Conservation (phyloP, 2,888 invertebrate genomes). For the Lampropteryx suffumata region DNA sequence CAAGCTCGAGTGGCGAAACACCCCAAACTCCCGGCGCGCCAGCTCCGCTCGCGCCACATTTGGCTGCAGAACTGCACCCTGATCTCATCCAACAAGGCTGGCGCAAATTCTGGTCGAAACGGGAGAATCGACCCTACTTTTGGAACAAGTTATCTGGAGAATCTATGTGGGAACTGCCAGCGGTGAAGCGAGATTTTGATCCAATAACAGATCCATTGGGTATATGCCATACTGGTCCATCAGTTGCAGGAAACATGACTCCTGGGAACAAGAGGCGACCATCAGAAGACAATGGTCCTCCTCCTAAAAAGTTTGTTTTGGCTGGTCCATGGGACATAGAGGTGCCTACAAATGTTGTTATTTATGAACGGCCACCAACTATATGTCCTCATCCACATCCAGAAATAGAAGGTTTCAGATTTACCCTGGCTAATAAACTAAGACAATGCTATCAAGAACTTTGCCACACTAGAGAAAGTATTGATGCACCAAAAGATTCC, state of each 20-base stretch:
- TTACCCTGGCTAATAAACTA: slow-evolving; percentile 91
- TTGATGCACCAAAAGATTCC: slow-evolving; percentile 97
- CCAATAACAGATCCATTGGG: slow-evolving; percentile 96
- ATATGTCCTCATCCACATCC: slow-evolving; percentile 96
- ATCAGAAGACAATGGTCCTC: slow-evolving; percentile 91
- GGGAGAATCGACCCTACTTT: slow-evolving; percentile 97
- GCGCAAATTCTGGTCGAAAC: slow-evolving; percentile 98
- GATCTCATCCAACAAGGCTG: slow-evolving; percentile 91
- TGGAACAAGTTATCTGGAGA: slow-evolving; percentile 98
- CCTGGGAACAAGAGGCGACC: slow-evolving; percentile 88
- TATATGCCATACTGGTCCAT: slow-evolving; percentile 84
- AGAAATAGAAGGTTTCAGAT: slow-evolving; percentile 94
- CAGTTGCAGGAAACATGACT: slow-evolving; percentile 72
- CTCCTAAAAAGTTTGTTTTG: slow-evolving; percentile 92
- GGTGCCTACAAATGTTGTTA: slow-evolving; percentile 94
- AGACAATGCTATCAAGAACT: slow-evolving; percentile 96
- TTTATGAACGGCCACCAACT: slow-evolving; percentile 93
- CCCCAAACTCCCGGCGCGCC: slow-evolving; percentile 85
- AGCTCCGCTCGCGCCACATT: slow-evolving; percentile 73
- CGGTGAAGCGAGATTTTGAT: slow-evolving; percentile 92
- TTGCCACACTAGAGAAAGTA: slow-evolving; percentile 95
- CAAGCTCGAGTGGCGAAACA: slow-evolving; percentile 68
- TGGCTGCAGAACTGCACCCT: slow-evolving; percentile 74
- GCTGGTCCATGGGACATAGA: slow-evolving; percentile 98
- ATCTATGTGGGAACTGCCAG: slow-evolving; percentile 98